Conservation (phyloP, 1,140 invertebrate genomes). For the Halotydeus destructor region DNA sequence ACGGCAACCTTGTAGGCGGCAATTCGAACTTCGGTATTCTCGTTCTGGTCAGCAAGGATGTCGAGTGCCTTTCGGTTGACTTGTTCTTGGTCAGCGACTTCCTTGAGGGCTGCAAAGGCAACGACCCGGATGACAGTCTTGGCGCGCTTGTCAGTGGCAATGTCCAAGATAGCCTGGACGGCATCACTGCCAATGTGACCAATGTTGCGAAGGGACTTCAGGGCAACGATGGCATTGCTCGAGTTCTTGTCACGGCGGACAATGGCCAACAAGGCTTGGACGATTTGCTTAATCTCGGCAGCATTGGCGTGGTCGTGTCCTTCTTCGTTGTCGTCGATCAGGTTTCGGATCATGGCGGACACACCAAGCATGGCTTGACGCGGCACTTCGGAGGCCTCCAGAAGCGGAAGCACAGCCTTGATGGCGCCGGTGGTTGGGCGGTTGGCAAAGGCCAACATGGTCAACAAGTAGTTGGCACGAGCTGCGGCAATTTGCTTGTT, state of each 20-base stretch:
- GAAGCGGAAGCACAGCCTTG: background rate
- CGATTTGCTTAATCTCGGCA: background rate
- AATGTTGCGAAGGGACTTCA: background rate
- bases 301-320: background rate
- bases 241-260: background rate
- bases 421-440: background rate
- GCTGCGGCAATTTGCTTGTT: background rate
- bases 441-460: background rate
- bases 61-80: background rate
- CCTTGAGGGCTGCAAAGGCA: background rate
- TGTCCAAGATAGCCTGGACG: background rate
- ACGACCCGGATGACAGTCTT: background rate
- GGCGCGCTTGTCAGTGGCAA: background rate
- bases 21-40: background rate
- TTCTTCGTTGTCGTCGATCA: background rate
- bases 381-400: background rate
- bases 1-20: background rate
- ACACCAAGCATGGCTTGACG: conserved; percentile 1
- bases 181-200: background rate
- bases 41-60: background rate
- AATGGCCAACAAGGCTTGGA: background rate
- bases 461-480: background rate
- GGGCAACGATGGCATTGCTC: background rate
- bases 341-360: background rate
- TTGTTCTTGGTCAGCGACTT: background rate